Percentiles rank a stretch among this genome's conserved stretches.
Conservation (phyloP, 1,140 invertebrate genomes). For the Scaptomyza graminum region DNA sequence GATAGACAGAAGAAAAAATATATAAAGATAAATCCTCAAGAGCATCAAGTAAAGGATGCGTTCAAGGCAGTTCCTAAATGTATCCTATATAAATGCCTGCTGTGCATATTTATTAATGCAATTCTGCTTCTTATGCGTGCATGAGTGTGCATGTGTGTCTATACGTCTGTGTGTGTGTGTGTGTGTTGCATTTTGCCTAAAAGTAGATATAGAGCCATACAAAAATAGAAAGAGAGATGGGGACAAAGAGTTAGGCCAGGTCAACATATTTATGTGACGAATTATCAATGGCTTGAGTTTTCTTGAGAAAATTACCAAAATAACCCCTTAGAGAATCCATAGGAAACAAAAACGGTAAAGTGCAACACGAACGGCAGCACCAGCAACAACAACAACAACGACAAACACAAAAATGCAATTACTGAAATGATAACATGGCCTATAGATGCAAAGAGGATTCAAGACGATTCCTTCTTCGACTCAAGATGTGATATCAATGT, state of each 20-base stretch:
- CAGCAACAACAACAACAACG: conserved; percentile 60
- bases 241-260: conserved; percentile 11
- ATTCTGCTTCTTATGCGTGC: conserved; percentile 17
- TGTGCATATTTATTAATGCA: conserved; percentile 74
- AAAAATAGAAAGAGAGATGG: background rate
- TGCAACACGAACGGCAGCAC: conserved; percentile 44
- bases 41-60: conserved; percentile 33
- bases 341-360: conserved; percentile 63
- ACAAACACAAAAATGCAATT: conserved; percentile 81
- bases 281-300: conserved; percentile 64
- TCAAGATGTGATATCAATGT: conserved; percentile 67
- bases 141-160: conserved; percentile 14
- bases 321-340: conserved; percentile 66
- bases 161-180: conserved; percentile 17
- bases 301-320: conserved; percentile 76
- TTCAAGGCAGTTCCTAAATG: conserved; percentile 25
- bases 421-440: conserved; percentile 80
- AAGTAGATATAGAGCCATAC: conserved; percentile 59
- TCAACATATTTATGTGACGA: conserved; percentile 61
- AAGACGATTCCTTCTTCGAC: conserved; percentile 65
- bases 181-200: conserved; percentile 25
- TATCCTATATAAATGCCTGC: conserved; percentile 55
- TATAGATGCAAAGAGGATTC: conserved; percentile 67
- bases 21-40: conserved; percentile 34
- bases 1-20: conserved; percentile 32